phyloP scores from a whole-genome alignment of 2,797 vertebrate genomes.

The Cryptoprocta ferox region DNA sequence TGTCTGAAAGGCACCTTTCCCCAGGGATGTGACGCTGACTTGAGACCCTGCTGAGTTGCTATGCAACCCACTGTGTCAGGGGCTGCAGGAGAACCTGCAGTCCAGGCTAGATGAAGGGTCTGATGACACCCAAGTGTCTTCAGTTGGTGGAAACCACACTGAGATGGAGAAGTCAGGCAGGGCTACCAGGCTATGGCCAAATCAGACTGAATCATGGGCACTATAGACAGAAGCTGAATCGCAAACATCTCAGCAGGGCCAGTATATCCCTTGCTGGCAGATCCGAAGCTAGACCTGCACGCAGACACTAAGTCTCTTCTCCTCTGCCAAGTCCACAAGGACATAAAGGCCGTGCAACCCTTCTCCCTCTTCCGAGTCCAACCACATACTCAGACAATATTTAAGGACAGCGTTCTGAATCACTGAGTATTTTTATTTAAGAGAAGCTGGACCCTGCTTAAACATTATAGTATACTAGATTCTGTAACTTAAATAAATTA shows the following conservation, averaged over 20 bases:
- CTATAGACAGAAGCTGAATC: not conserved
- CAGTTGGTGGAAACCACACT: not conserved
- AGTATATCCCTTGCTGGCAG: too few relatives aligned
- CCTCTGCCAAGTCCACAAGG: too few relatives aligned
- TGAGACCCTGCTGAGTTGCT: not conserved
- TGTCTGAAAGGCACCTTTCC: too few relatives aligned
- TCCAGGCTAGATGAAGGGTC: not conserved
- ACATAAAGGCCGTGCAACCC: not conserved
- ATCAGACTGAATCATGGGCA: not conserved
- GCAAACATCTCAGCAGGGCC: not conserved
- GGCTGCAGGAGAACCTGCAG: not conserved
- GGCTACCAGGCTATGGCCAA: not conserved
- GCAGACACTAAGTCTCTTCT: not conserved
- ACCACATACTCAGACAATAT: not conserved
- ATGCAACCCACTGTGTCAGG: not conserved
- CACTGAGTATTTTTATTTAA: not conserved
- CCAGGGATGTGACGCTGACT: rapidly evolving
- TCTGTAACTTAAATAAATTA: not conserved
- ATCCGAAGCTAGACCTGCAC: not conserved
- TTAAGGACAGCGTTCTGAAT: not conserved
- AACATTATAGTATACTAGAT: not conserved
- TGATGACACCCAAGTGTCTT: not conserved
- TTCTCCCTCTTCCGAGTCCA: not conserved
- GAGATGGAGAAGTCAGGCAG: not conserved
- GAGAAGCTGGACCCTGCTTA: not conserved